These are phyloP conservation scores for Catharus ustulatus DNA, from an alignment of 2,797 vertebrate genomes.

Conservation along the genomic window DNA sequence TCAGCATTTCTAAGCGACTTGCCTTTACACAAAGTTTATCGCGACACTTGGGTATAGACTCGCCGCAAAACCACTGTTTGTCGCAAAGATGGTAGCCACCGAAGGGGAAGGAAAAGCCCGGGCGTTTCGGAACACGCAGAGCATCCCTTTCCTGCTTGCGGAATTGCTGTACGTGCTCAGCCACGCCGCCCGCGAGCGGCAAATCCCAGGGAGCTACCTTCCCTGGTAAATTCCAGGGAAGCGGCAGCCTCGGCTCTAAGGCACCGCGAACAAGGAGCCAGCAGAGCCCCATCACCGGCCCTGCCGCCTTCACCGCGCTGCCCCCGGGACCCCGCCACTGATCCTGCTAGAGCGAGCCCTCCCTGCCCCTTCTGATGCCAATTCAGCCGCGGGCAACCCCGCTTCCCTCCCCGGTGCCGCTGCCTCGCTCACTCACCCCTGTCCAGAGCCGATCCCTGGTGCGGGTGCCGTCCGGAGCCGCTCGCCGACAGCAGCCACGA, in stretches of 20 bases:
- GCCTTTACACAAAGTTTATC: background rate
- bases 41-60: fast-evolving
- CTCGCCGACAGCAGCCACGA: fast-evolving
- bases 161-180: background rate
- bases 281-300: no score
- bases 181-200: background rate
- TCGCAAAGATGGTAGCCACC: background rate
- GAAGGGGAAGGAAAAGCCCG: fast-evolving
- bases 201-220: no score
- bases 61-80: fast-evolving
- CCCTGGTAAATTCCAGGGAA: background rate
- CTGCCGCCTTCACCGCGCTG: no score
- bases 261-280: fast-evolving
- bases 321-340: fast-evolving
- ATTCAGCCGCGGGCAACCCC: fast-evolving
- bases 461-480: no score
- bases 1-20: background rate
- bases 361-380: no score
- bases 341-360: background rate
- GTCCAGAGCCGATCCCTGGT: no score
- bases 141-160: no score
- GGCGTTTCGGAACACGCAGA: fast-evolving
- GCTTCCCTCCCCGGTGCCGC: background rate
- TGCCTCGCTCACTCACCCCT: background rate
- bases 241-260: no score